Evolutionary conservation across 2,797 vertebrate species (phyloP).

Genomic region (Balearica regulorum): DNA sequence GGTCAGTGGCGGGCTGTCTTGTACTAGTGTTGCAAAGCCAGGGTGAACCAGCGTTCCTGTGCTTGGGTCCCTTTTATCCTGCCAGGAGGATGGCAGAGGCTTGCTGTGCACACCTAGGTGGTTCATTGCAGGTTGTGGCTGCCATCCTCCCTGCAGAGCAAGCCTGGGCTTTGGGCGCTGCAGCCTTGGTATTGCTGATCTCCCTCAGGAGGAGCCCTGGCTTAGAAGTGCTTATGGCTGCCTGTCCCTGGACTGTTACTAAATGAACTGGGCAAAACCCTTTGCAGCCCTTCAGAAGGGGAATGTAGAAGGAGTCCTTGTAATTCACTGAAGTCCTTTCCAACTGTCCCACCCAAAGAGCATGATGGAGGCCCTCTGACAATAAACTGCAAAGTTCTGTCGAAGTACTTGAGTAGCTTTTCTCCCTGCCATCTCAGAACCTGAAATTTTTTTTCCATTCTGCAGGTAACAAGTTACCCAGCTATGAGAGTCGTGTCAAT

Average conservation of each 20-base stretch:
- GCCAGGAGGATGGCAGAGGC: fast-evolving
- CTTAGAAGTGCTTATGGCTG: neutral
- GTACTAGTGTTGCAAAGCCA: fast-evolving
- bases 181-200: neutral
- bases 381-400: neutral
- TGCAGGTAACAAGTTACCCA: neutral
- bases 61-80: neutral
- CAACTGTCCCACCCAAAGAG: neutral
- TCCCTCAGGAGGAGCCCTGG: neutral
- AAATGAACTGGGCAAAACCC: fast-evolving
- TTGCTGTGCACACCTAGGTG: fast-evolving
- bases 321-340: neutral
- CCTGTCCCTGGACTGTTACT: fast-evolving
- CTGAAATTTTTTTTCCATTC: neutral
- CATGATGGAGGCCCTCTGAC: neutral
- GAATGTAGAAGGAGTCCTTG: no score
- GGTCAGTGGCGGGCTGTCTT: fast-evolving
- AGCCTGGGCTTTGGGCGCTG: fast-evolving
- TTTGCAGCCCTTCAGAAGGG: no score
- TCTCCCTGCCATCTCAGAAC: neutral
- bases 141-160: no score
- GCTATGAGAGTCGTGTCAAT: fast-evolving
- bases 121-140: fast-evolving
- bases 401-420: neutral
- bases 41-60: neutral